Evolutionary conservation across 2,113 vertebrate genomes (phyloP), one percentile per base, ranked within the genome.

Genomic region (Neotoma lepida): DNA sequence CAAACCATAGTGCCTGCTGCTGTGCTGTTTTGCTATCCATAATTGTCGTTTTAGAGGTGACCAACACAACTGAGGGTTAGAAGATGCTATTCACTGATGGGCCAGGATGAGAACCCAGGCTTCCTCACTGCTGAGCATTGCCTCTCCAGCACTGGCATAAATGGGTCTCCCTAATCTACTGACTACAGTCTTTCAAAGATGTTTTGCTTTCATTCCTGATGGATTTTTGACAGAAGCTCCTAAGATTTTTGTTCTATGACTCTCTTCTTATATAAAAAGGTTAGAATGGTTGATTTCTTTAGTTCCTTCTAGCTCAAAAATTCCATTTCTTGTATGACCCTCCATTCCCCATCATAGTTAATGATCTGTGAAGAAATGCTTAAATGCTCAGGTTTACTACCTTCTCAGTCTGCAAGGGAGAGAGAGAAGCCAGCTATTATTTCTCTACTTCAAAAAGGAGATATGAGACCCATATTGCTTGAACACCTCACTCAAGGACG

Each of bases 281-380:
- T 90, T 95, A 73, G 44, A 89, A 87, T 49, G 70, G 74, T 88
- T 90, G 94, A 95, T 96, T 91, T 96, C 93, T 90, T 93, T 96
- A 82, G 93, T 81, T 94, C 92, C 90, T 96, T 95, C 88, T 90
- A 93, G 87, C 90, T 97, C 64, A 96, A 89, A 97, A 95, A 96
- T 96, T 86, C 78, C 89, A 94, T 95, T 94, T 95, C 96, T 96
- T 82, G 64, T 94, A 61, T 95, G 87, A 89, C 93, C 87, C 96
- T 96, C 89, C 63, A 66, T 94, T 96, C 96, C 86, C 93, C 46
- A 86, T 39, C 66, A 94, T 46, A 94, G 95, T 96, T 97, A 97
- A 97, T 97, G 94, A 93, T 96, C 95, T 96, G 94, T 96, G 96
- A 97, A 97, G 94, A 97, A 93, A 96, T 61, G 94, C 90, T 96